These are phyloP conservation scores for Conger conger DNA, from an alignment of 2,113 vertebrate species.

Conservation along the genomic window DNA sequence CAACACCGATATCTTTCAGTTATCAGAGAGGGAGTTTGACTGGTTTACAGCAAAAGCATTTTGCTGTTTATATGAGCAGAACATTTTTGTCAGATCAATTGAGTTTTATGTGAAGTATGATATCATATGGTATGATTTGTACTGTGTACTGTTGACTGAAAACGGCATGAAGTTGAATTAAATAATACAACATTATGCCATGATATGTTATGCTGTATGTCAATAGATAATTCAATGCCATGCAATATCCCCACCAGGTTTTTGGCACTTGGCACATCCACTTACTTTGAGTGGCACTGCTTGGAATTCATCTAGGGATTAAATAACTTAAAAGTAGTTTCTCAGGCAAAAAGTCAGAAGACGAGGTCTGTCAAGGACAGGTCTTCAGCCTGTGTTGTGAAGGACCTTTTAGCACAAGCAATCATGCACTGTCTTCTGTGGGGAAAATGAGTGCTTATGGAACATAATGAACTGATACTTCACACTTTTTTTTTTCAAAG, in stretches of 20 bases:
- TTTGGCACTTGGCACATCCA: background rate
- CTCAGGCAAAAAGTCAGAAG: background rate
- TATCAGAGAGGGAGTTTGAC: too few relatives aligned
- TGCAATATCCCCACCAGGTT: background rate
- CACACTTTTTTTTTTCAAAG: background rate
- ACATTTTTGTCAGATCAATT: too few relatives aligned
- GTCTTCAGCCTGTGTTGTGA: background rate
- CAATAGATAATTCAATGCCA: background rate
- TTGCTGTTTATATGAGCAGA: too few relatives aligned
- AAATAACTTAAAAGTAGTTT: background rate
- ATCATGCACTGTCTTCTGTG: background rate
- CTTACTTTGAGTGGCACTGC: background rate
- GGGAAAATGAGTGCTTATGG: background rate
- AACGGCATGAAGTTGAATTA: background rate
- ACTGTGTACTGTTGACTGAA: too few relatives aligned
- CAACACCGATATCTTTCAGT: too few relatives aligned
- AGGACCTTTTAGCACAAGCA: background rate
- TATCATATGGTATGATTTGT: too few relatives aligned
- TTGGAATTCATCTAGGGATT: background rate
- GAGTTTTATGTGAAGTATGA: too few relatives aligned
- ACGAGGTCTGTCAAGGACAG: constrained; percentile 2
- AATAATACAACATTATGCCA: background rate
- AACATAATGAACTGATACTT: background rate
- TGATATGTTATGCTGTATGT: background rate
- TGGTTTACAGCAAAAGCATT: too few relatives aligned